Evolutionary conservation across 2,888 invertebrate species (phyloP).

Genomic region (Drosophila dives): DNA sequence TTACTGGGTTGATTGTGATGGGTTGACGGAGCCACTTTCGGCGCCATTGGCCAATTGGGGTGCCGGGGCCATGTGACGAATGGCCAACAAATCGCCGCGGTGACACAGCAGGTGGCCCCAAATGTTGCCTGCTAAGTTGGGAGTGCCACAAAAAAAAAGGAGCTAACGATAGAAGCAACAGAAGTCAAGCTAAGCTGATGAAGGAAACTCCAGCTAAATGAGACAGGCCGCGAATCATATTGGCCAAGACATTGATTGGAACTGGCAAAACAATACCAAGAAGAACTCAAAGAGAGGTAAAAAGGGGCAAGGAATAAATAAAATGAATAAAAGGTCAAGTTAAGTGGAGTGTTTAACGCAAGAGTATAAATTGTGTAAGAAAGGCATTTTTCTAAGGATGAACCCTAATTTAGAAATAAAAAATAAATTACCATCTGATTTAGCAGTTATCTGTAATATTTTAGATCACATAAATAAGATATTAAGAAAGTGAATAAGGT

Average conservation of each 20-base stretch:
- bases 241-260: slow-evolving; percentile 24
- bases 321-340: not conserved
- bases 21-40: slow-evolving; percentile 50
- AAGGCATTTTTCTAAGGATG: not conserved
- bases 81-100: slow-evolving; percentile 52
- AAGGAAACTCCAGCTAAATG: slow-evolving; percentile 41
- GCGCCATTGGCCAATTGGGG: slow-evolving; percentile 48
- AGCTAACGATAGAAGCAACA: slow-evolving; percentile 36
- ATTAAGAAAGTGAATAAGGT: not conserved
- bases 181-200: slow-evolving; percentile 52
- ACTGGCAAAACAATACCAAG: slow-evolving; percentile 11
- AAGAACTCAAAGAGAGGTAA: not conserved
- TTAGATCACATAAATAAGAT: not conserved
- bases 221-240: slow-evolving; percentile 24
- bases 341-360: not conserved
- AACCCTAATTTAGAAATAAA: not conserved
- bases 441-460: not conserved
- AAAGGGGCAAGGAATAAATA: not conserved
- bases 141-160: not conserved
- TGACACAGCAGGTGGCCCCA: slow-evolving; percentile 57
- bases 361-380: not conserved
- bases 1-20: slow-evolving; percentile 38
- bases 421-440: not conserved
- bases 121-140: slow-evolving; percentile 3
- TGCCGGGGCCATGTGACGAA: slow-evolving; percentile 44